Evolutionary conservation across 2,797 vertebrate species (phyloP).

Genomic region (Nyctalus aviator): DNA sequence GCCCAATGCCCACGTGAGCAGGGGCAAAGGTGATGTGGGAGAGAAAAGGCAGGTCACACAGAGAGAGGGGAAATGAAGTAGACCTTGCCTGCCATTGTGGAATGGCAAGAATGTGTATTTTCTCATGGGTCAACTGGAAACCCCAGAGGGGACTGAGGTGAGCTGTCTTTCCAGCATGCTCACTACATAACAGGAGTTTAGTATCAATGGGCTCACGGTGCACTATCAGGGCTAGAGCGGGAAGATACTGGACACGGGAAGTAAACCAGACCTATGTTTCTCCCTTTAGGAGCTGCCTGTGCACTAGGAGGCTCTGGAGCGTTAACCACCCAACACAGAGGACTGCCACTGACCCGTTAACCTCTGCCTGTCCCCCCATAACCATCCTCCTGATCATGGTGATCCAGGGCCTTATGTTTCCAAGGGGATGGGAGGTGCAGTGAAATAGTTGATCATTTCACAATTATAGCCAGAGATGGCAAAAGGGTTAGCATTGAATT

Average conservation of each 20-base stretch:
- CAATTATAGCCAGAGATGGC: not conserved
- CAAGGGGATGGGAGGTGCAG: accelerated
- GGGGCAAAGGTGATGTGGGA: not conserved
- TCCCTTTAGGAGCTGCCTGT: not conserved
- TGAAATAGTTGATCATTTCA: not conserved
- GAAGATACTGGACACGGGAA: too few relatives aligned
- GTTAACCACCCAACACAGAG: accelerated
- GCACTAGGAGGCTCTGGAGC: not conserved
- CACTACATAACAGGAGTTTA: not conserved
- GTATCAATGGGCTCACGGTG: not conserved
- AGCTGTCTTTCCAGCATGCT: not conserved
- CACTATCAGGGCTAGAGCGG: not conserved
- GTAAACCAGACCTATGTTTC: not conserved
- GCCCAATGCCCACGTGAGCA: accelerated
- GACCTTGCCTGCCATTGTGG: not conserved
- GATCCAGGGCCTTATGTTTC: not conserved
- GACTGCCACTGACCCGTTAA: accelerated
- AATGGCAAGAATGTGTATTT: not conserved
- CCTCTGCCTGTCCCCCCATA: accelerated
- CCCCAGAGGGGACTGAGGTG: not conserved
- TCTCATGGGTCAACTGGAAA: not conserved
- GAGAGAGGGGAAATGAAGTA: not conserved
- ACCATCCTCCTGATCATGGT: not conserved
- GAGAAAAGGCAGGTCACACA: not conserved
- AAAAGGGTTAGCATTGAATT: not conserved